These are phyloP conservation scores for Megaceryle alcyon DNA, from an alignment of 2,797 vertebrate genomes.

Conservation along the genomic window DNA sequence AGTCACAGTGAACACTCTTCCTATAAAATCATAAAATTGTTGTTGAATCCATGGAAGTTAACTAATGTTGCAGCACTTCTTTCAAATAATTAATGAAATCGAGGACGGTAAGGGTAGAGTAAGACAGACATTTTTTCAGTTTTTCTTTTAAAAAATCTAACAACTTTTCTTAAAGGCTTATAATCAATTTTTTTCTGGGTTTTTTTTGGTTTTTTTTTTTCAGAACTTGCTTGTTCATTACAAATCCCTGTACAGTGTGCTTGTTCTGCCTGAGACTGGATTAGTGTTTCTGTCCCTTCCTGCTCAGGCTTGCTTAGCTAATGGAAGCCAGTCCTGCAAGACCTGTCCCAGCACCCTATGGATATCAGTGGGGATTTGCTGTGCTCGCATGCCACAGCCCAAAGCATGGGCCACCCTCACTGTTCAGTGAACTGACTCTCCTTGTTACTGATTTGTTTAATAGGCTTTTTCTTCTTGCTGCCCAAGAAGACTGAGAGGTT, in stretches of 20 bases:
- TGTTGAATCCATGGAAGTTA: neutral
- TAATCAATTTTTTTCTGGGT: neutral
- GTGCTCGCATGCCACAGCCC: neutral
- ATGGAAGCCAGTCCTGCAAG: neutral
- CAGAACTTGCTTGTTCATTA: neutral
- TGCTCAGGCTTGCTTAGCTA: neutral
- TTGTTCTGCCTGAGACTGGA: neutral
- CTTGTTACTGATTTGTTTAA: neutral
- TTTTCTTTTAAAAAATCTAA: neutral
- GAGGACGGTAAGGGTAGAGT: neutral
- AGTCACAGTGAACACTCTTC: neutral
- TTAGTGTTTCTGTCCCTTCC: neutral
- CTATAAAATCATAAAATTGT: neutral
- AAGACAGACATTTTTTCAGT: neutral
- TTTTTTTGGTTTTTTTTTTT: neutral
- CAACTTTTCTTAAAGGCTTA: neutral
- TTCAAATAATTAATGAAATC: neutral
- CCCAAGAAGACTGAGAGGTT: conserved; percentile 8
- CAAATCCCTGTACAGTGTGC: rapidly evolving
- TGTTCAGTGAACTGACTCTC: neutral
- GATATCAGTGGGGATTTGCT: neutral
- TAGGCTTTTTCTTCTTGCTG: neutral
- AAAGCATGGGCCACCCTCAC: neutral
- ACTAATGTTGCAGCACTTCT: neutral
- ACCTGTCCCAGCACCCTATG: neutral